A percentile compares a stretch with the other conserved stretches of the same genome.
These are phyloP conservation scores for Dendroctonus valens DNA, from an alignment of 1,140 invertebrate genomes.

Conservation along the genomic window DNA sequence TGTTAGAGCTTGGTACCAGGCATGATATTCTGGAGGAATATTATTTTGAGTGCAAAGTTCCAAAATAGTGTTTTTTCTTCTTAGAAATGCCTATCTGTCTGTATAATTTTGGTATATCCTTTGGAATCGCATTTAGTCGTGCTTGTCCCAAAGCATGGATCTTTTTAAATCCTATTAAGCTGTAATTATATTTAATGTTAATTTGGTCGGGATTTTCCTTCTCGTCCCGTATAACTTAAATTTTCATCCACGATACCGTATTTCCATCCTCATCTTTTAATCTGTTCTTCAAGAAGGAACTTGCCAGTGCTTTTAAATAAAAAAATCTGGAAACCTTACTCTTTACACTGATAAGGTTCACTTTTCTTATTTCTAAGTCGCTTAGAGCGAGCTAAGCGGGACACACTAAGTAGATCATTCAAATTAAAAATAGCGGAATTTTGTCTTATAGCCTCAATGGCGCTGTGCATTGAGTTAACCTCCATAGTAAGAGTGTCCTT, in stretches of 20 bases:
- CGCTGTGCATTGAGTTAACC: conserved; percentile 41
- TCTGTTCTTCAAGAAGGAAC: conserved; percentile 16
- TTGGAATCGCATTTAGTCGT: too few relatives aligned
- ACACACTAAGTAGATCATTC: conserved; percentile 29
- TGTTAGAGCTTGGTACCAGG: too few relatives aligned
- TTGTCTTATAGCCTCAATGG: conserved; percentile 22
- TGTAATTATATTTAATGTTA: conserved; percentile 7
- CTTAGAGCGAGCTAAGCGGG: conserved; percentile 25
- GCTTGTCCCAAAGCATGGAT: too few relatives aligned
- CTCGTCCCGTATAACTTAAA: not conserved
- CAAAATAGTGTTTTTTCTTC: too few relatives aligned
- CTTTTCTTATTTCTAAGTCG: conserved; percentile 13
- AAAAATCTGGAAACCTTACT: conserved; percentile 29
- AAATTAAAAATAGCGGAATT: conserved; percentile 13
- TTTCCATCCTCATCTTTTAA: not conserved
- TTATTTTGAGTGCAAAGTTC: too few relatives aligned
- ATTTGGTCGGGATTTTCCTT: not conserved
- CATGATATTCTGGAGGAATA: too few relatives aligned
- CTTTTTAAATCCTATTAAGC: too few relatives aligned
- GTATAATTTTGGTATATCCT: too few relatives aligned
- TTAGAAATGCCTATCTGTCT: too few relatives aligned
- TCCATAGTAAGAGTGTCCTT: conserved; percentile 33
- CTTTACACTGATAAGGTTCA: conserved; percentile 19
- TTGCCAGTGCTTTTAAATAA: conserved; percentile 21
- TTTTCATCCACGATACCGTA: not conserved